phyloP scores from a whole-genome alignment of 30 jellyfish, hydroid and myxozoan genomes.

The Euphysa ruthae region DNA sequence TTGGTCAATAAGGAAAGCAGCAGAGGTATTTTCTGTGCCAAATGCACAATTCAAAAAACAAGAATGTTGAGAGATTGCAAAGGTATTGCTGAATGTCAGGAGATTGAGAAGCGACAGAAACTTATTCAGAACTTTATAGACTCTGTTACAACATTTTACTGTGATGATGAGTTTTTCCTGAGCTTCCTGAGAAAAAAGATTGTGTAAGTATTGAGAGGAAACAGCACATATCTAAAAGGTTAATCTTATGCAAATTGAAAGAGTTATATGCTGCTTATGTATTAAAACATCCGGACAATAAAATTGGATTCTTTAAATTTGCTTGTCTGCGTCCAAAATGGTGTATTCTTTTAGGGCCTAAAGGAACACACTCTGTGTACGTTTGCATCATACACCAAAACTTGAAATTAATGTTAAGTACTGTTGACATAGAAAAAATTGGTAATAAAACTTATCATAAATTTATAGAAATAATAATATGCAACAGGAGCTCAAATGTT shows the following conservation, averaged over 20 bases:
- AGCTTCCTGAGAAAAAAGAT: conserved; percentile 53
- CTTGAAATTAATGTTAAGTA: conserved; percentile 2
- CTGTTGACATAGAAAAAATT: not conserved
- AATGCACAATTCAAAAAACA: conserved; percentile 10
- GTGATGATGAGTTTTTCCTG: conserved; percentile 56
- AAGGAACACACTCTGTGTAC: conserved; percentile 71
- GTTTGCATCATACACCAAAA: conserved; percentile 57
- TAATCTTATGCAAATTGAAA: conserved; percentile 36
- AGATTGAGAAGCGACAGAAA: not conserved
- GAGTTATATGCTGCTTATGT: conserved; percentile 35
- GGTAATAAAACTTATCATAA: too few species aligned
- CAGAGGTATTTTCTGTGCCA: conserved; percentile 25
- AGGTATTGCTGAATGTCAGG: conserved; percentile 26
- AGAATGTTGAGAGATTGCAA: conserved; percentile 11
- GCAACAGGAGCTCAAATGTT: conserved; percentile 11
- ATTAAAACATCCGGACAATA: conserved; percentile 29
- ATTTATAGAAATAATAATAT: conserved; percentile 16
- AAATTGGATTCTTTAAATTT: conserved; percentile 47
- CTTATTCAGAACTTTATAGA: not conserved
- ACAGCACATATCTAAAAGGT: conserved; percentile 17
- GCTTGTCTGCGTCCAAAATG: conserved; percentile 55
- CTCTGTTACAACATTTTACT: conserved; percentile 11
- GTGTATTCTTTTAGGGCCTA: conserved; percentile 37
- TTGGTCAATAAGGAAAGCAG: conserved; percentile 35
- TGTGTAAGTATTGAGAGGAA: conserved; percentile 28